A percentile compares a stretch with the other conserved stretches of the same genome.
These are phyloP conservation scores for Drosophila seguyi DNA, from an alignment of 1,140 invertebrate species.

Conservation along the genomic window DNA sequence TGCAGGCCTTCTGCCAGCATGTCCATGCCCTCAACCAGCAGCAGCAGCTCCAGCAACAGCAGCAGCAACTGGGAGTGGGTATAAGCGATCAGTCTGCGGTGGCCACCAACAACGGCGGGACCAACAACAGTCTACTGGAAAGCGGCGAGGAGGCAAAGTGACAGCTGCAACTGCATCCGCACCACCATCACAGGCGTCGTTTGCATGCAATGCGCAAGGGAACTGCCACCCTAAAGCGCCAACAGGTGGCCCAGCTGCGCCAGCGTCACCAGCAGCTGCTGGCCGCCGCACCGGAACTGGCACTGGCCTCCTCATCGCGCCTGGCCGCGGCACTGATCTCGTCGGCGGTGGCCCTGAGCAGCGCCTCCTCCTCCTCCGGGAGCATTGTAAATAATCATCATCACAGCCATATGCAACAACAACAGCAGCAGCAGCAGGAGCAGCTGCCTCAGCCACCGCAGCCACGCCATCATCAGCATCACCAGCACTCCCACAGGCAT, in stretches of 20 bases:
- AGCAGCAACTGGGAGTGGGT: conserved; percentile 50
- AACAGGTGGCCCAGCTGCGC: conserved; percentile 70
- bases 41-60: conserved; percentile 56
- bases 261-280: conserved; percentile 66
- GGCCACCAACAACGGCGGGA: conserved; percentile 48
- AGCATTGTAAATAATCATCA: conserved; percentile 83
- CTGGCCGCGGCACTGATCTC: conserved; percentile 73
- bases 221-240: conserved; percentile 67
- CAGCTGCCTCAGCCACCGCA: conserved; percentile 27
- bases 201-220: conserved; percentile 77
- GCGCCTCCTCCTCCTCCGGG: conserved; percentile 52
- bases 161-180: conserved; percentile 81
- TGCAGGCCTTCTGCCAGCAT: conserved; percentile 87
- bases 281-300: conserved; percentile 44
- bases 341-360: conserved; percentile 71
- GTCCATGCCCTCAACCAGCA: conserved; percentile 79
- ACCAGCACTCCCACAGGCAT: conserved; percentile 64
- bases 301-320: conserved; percentile 58
- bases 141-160: conserved; percentile 79
- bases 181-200: conserved; percentile 77
- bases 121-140: conserved; percentile 66
- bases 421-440: conserved; percentile 29
- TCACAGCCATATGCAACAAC: conserved; percentile 73
- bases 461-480: conserved; percentile 58
- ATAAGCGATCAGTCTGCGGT: conserved; percentile 21